Percentiles rank a stretch among this genome's conserved stretches.
phyloP scores from a whole-genome alignment of 2,113 vertebrate genomes.

The Mastomys natalensis region DNA sequence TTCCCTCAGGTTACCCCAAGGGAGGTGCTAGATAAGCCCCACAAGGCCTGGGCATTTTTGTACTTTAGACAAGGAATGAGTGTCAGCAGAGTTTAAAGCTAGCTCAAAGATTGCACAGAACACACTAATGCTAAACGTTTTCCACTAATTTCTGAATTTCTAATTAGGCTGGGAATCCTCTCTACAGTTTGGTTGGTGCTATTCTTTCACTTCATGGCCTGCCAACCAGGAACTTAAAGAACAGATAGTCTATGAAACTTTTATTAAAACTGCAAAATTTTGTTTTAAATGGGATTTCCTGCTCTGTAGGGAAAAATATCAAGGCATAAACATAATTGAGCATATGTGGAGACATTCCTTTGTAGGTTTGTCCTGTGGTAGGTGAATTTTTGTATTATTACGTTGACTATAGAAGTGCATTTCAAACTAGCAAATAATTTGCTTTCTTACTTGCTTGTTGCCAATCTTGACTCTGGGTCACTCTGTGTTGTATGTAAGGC shows the following conservation, averaged over 20 bases:
- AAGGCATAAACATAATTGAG: not conserved
- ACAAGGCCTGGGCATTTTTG: rapidly evolving
- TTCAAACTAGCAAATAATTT: not conserved
- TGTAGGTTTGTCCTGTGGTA: not conserved
- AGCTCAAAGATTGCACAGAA: rapidly evolving
- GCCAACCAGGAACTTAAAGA: not conserved
- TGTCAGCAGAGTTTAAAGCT: not conserved
- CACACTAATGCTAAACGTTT: rapidly evolving
- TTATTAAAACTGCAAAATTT: not conserved
- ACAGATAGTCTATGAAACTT: not conserved
- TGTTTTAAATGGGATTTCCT: not conserved
- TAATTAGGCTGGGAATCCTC: not conserved
- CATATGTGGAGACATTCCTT: not conserved
- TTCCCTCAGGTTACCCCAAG: rapidly evolving
- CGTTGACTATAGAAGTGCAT: not conserved
- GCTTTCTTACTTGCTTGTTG: not conserved
- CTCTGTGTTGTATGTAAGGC: too few species aligned
- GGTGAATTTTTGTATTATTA: not conserved
- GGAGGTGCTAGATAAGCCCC: not conserved
- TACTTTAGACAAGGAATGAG: not conserved
- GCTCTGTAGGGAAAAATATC: not conserved
- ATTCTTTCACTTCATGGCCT: not conserved
- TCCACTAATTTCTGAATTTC: not conserved
- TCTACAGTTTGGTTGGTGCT: rapidly evolving
- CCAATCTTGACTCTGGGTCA: not conserved